Evolutionary conservation across 1,140 invertebrate species (phyloP), one percentile per base, ranked within the genome.

Genomic region (Parasteatoda tepidariorum): DNA sequence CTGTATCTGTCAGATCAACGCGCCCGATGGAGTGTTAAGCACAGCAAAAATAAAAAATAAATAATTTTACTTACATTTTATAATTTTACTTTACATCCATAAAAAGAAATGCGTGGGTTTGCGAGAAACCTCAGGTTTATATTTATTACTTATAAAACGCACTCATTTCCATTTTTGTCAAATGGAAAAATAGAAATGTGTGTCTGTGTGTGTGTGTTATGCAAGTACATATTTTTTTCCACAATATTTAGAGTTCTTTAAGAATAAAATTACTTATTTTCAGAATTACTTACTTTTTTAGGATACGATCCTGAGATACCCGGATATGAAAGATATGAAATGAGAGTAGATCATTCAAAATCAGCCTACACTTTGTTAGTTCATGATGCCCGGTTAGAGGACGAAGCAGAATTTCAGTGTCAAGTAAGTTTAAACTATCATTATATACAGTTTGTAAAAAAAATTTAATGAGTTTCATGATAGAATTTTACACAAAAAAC

Each of bases 351-450:
- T 88, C 92, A 93, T 41, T 91, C 92, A 15, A 91, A 92, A 75
- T 95, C 95, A 15, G 92, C 95, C 84, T 96, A 95, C 91, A 96
- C 97, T 89, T 91, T 97, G 74, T 91, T 92, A 84, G 95, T 97
- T 86, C 92, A 92, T 54, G 95, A 97, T 88, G 95, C 93, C 4
- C 93, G 93, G 11, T 90, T 97, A 55, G 93, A 92, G 84, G 96
- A 97, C 88, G 95, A 97, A 88, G 95, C 94, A 0, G 94, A 96
- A 88, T 98, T 94, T 89, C 95, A 97, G 91, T 98, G 96, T 89
- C 96, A 98, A 90, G 84, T 84, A 67, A 74, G 55, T 68, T 59
- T n/a, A n/a, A n/a, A n/a, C n/a, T n/a, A n/a, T n/a, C 41, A 48
- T 48, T 48, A n/a, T n/a, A n/a, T n/a, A n/a, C n/a, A n/a, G n/a